phyloP scores from a whole-genome alignment of 2,888 invertebrate genomes.

The Clostera curtula region DNA sequence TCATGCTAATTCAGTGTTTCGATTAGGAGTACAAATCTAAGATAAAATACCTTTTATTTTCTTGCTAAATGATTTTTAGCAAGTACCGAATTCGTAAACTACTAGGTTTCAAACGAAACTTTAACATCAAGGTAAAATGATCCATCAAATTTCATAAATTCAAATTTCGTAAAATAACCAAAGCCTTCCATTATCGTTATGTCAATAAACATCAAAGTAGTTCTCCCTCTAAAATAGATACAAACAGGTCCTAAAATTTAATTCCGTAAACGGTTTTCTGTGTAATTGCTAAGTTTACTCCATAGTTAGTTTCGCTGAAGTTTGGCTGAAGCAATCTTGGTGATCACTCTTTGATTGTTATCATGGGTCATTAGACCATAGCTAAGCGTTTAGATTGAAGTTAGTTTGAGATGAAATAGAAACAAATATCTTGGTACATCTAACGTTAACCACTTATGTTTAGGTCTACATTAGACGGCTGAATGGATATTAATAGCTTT shows the following conservation, averaged over 20 bases:
- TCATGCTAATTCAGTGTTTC: no score
- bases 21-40: no score
- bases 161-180: not conserved
- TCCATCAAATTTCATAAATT: no score
- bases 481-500: no score
- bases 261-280: constrained; percentile 3
- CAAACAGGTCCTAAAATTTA: constrained; percentile 1
- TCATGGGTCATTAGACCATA: not conserved
- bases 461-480: no score
- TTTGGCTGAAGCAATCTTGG: constrained; percentile 3
- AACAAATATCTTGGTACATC: not conserved
- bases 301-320: constrained; percentile 3
- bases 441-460: not conserved
- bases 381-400: not conserved
- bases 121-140: no score
- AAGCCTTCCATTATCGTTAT: not conserved
- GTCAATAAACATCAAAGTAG: constrained; percentile 4
- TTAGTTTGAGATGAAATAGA: not conserved
- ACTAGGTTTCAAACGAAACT: no score
- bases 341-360: constrained; percentile 2
- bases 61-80: no score
- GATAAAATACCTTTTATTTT: no score
- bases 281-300: constrained; percentile 5
- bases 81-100: no score
- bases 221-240: constrained; percentile 1